Base-by-base conservation (phyloP, 2,888 invertebrate species). In the Tineola bisselliella region DNA sequence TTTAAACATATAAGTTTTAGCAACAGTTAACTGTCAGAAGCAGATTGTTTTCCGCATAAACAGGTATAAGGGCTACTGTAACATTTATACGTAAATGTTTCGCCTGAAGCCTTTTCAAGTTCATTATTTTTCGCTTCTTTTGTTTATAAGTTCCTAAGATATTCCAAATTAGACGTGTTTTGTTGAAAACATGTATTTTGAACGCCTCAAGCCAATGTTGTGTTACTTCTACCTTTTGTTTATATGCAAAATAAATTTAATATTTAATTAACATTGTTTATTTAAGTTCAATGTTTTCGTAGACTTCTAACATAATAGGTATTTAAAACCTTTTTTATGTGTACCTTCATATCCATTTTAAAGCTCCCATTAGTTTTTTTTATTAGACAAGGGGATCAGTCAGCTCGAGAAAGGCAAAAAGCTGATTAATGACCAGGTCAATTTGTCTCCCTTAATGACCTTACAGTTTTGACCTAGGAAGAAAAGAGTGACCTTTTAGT, bases 371-470 rank as follows among this genome's bases (percentile, higher is more conserved):
- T 38, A 38, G 38, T 38, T 38, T 31, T 38, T 38, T 38, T 38
- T 38, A 38, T 38, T 38, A 38, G 11, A 38, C 10, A 10, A 38
- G 6, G 38, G 38, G 38, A 6, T 13, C 33, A 31, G 58, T 33
- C 15, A 17, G 56, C 25, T n/a, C 18, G 25, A 11, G 56, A 25
- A 58, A 25, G 30, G 56, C 33, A 58, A 58, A 58, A 58, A 58
- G 58, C 58, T 58, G 58, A 58, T 58, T 58, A 58, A 58, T 58
- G 58, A 58, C 58, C n/a, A n/a, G 58, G 31, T 58, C 58, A 58
- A 58, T 58, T 58, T 58, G 58, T 58, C 58, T 58, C 58, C 15
- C 58, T 30, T 58, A 58, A 58, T 58, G 33, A 58, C 58, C 58
- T 58, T 13, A n/a, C 15, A 19, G 58, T n/a, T 30, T 4, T 33